A percentile compares a stretch with the other conserved stretches of the same genome.
Conservation (phyloP, 1,140 invertebrate species). For the Pseudomyrmex pallidus region DNA sequence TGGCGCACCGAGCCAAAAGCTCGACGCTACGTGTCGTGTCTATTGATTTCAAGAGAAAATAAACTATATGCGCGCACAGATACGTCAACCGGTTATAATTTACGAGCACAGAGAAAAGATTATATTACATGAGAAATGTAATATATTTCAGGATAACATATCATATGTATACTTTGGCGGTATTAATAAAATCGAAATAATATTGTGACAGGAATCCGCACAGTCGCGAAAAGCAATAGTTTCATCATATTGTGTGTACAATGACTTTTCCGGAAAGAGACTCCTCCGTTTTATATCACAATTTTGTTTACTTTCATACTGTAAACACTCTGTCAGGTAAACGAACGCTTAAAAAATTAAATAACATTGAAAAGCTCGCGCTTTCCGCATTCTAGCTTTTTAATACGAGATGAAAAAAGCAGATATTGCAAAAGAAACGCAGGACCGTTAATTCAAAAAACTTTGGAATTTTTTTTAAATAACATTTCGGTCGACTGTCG, state of each 20-base stretch:
- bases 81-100: conserved; percentile 6
- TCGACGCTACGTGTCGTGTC: conserved; percentile 37
- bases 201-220: background rate
- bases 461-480: conserved; percentile 30
- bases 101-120: background rate
- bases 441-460: conserved; percentile 28
- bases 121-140: too few relatives aligned
- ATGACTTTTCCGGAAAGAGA: background rate
- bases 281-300: background rate
- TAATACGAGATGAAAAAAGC: background rate
- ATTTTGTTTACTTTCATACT: background rate
- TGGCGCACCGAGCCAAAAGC: conserved; percentile 3
- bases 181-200: conserved; percentile 34
- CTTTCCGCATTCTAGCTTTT: background rate
- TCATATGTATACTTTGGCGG: background rate
- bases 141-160: too few relatives aligned
- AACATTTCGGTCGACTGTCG: conserved; percentile 9
- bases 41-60: conserved; percentile 60
- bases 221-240: background rate
- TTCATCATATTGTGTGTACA: background rate
- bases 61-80: conserved; percentile 20
- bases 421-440: background rate
- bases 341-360: conserved; percentile 37
- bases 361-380: conserved; percentile 20
- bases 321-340: conserved; percentile 1